A percentile compares a stretch with the other conserved stretches of the same genome.
Evolutionary conservation across 35 echinoderm and acorn worm species (phyloP).

Genomic region (Apostichopus japonicus): DNA sequence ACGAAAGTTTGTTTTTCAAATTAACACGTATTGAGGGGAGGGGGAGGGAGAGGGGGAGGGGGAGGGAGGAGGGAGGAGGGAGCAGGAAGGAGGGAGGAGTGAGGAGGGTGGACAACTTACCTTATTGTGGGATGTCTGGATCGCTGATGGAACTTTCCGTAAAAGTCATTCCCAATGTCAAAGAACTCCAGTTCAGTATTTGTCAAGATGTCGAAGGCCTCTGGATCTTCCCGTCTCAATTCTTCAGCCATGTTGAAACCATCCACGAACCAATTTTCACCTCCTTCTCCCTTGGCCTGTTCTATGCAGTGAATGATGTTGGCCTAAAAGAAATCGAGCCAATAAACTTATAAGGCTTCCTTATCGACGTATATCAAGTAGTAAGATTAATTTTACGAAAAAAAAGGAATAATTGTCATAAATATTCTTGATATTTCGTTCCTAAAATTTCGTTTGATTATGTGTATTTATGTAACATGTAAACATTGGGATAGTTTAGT

Average conservation of each 20-base stretch:
- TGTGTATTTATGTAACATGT: no score
- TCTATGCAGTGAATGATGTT: slow-evolving; percentile 81
- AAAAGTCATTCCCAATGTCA: slow-evolving; percentile 67
- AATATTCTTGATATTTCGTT: no score
- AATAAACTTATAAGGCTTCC: neutral
- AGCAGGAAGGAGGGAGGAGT: no score
- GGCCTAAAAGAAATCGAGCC: slow-evolving; percentile 38
- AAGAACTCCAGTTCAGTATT: slow-evolving; percentile 58
- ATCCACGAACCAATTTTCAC: slow-evolving; percentile 79
- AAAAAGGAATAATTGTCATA: no score
- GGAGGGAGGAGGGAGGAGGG: no score
- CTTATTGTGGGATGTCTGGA: slow-evolving; percentile 75
- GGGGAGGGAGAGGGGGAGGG: no score
- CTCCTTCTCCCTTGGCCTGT: slow-evolving; percentile 70
- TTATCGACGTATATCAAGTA: no score
- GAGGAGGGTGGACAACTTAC: neutral
- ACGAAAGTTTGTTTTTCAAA: no score
- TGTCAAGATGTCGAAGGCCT: slow-evolving; percentile 68
- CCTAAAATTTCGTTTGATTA: no score
- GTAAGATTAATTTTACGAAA: no score
- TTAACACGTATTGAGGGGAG: no score
- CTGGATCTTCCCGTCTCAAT: slow-evolving; percentile 67
- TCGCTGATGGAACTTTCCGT: slow-evolving; percentile 64
- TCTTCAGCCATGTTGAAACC: slow-evolving; percentile 83
- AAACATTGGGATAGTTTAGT: no score